phyloP scores from a whole-genome alignment of 2,113 vertebrate species.

The Corythaixoides concolor region DNA sequence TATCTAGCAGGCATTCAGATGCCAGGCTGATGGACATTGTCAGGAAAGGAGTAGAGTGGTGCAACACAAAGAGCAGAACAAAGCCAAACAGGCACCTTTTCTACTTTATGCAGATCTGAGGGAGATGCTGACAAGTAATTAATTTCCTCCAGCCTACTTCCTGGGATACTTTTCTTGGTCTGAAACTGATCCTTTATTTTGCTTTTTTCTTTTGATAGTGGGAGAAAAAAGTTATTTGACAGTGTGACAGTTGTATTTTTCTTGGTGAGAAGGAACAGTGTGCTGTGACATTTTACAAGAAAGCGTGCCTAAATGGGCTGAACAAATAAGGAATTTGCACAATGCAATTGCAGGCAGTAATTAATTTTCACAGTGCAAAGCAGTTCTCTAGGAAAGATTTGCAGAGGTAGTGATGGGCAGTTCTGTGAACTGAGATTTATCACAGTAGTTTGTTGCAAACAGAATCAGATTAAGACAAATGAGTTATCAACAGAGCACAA shows the following conservation, averaged over 20 bases:
- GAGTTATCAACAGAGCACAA: neutral
- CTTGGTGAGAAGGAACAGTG: constrained; percentile 23
- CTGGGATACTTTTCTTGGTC: constrained; percentile 2
- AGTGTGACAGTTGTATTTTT: constrained; percentile 14
- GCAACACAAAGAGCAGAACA: neutral
- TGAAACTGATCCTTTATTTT: constrained; percentile 49
- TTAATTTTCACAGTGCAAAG: constrained; percentile 31
- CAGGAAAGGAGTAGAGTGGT: neutral
- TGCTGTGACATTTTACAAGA: constrained; percentile 41
- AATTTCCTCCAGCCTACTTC: constrained; percentile 29
- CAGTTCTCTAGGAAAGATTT: neutral
- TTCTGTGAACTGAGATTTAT: neutral
- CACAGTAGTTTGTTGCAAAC: neutral
- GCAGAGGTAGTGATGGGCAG: neutral
- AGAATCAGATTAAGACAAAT: constrained; percentile 17
- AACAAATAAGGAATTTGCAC: constrained; percentile 36
- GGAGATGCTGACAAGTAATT: constrained; percentile 39
- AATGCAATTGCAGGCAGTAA: constrained; percentile 6
- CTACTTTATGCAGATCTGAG: constrained; percentile 26
- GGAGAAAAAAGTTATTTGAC: constrained; percentile 2
- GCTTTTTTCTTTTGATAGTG: constrained; percentile 9
- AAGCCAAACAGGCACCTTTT: constrained; percentile 35
- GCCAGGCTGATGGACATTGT: neutral
- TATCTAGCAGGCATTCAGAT: neutral
- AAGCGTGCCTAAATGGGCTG: neutral